These are phyloP conservation scores for Engraulis encrasicolus DNA, from an alignment of 2,113 vertebrate genomes.

Conservation along the genomic window DNA sequence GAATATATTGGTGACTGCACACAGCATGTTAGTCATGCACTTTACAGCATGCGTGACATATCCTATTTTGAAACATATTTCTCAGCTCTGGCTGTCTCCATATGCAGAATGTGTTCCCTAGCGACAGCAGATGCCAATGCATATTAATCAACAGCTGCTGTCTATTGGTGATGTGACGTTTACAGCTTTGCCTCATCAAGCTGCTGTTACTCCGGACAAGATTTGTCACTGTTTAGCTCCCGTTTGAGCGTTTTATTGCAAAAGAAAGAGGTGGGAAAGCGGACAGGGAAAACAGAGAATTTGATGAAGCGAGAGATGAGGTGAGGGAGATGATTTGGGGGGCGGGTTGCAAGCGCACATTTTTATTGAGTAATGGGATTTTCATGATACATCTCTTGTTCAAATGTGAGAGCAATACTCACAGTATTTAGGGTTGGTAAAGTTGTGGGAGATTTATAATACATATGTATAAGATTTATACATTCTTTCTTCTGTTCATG, in stretches of 20 bases:
- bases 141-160: slow-evolving; percentile 50
- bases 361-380: too few species aligned
- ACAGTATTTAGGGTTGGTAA: too few species aligned
- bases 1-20: background rate
- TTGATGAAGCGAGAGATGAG: too few species aligned
- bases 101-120: background rate
- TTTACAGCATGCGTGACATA: background rate
- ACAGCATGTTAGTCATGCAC: background rate
- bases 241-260: too few species aligned
- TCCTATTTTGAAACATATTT: background rate
- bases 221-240: background rate
- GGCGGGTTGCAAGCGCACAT: too few species aligned
- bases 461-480: too few species aligned
- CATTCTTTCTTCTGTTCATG: too few species aligned
- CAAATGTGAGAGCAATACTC: too few species aligned
- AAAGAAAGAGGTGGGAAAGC: background rate
- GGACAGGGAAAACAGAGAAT: background rate
- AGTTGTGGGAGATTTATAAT: too few species aligned
- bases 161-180: slow-evolving; percentile 2
- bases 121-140: slow-evolving; percentile 48
- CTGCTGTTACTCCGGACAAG: background rate
- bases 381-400: too few species aligned
- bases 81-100: background rate
- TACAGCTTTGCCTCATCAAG: background rate
- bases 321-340: too few species aligned